phyloP scores from a whole-genome alignment of 1,140 invertebrate genomes.

The Aphaenogaster ashmeadi region DNA sequence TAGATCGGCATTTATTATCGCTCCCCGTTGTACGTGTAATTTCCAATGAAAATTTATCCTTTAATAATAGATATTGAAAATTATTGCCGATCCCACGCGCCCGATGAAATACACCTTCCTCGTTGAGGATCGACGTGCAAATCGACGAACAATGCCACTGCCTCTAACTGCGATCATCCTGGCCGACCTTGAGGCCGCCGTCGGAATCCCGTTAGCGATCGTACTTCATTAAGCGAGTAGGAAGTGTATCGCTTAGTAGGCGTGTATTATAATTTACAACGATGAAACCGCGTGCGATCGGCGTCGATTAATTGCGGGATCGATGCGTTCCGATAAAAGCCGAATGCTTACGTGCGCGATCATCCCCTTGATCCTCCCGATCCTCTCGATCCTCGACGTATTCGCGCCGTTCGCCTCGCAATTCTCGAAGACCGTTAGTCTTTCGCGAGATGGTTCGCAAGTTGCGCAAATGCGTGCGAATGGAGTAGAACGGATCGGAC shows the following conservation, averaged over 20 bases:
- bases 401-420: slow-evolving; percentile 46
- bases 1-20: slow-evolving; percentile 52
- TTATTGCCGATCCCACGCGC: slow-evolving; percentile 34
- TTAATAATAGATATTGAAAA: slow-evolving; percentile 44
- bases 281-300: slow-evolving; percentile 65
- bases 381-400: slow-evolving; percentile 23
- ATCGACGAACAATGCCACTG: slow-evolving; percentile 51
- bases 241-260: slow-evolving; percentile 73
- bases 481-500: slow-evolving; percentile 10
- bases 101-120: slow-evolving; percentile 50
- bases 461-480: slow-evolving; percentile 41
- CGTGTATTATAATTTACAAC: slow-evolving; percentile 74
- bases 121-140: slow-evolving; percentile 35
- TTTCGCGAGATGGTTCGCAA: slow-evolving; percentile 22
- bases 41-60: slow-evolving; percentile 49
- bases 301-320: slow-evolving; percentile 71
- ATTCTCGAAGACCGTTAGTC: slow-evolving; percentile 69
- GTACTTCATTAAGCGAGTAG: slow-evolving; percentile 71
- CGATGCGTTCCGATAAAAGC: slow-evolving; percentile 69
- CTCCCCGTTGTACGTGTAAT: not conserved
- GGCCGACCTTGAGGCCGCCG: slow-evolving; percentile 63
- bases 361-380: not conserved
- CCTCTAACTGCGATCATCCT: slow-evolving; percentile 44
- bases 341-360: slow-evolving; percentile 22
- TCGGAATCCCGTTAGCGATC: slow-evolving; percentile 68